Evolutionary conservation across 2,888 invertebrate genomes (phyloP).

Genomic region (Minunthozetes semirufus): DNA sequence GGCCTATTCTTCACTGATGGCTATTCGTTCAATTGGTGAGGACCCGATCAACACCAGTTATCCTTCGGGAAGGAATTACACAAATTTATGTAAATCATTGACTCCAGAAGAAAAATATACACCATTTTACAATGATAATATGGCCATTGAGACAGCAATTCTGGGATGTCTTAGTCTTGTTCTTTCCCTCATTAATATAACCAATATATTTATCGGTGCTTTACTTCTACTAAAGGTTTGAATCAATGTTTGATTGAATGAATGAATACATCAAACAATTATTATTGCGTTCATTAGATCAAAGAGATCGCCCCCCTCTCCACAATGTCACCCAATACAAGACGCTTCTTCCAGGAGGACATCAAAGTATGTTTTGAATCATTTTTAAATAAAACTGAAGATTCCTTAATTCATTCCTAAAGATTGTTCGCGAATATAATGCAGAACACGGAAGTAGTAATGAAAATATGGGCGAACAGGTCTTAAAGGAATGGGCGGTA

Average conservation of each 20-base stretch:
- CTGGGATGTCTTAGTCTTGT: conserved; percentile 72
- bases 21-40: conserved; percentile 38
- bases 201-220: conserved; percentile 57
- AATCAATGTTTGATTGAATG: neutral
- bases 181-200: conserved; percentile 70
- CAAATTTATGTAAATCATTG: conserved; percentile 38
- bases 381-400: neutral
- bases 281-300: conserved; percentile 51
- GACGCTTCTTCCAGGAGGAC: conserved; percentile 73
- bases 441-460: conserved; percentile 32
- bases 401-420: neutral
- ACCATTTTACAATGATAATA: conserved; percentile 64
- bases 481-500: conserved; percentile 44
- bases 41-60: conserved; percentile 3
- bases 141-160: conserved; percentile 67
- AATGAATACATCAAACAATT: no score
- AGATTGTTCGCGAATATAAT: conserved; percentile 37
- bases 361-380: conserved; percentile 54
- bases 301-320: conserved; percentile 77
- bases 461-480: conserved; percentile 42
- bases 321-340: conserved; percentile 61
- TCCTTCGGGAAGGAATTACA: neutral
- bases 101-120: conserved; percentile 44
- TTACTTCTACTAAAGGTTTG: conserved; percentile 41
- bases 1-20: conserved; percentile 38